phyloP scores from a whole-genome alignment of 2,113 vertebrate genomes.

The Podilymbus podiceps region DNA sequence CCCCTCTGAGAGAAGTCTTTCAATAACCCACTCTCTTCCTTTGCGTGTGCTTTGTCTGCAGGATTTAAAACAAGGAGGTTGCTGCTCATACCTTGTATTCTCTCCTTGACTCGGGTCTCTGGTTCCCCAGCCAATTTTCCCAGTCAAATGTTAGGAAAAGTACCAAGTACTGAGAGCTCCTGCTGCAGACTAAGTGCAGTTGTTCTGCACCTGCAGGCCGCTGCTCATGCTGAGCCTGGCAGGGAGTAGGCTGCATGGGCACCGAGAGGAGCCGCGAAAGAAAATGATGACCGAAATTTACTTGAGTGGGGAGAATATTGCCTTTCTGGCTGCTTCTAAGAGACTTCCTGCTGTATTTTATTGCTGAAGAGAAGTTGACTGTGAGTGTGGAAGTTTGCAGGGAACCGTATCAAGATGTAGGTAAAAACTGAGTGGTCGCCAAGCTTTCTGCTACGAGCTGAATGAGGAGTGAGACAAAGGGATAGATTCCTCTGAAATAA shows the following conservation, averaged over 20 bases:
- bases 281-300: conserved; percentile 41
- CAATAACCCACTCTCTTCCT: neutral
- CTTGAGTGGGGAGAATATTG: neutral
- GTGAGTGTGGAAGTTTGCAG: neutral
- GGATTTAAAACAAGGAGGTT: neutral
- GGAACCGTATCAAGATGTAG: neutral
- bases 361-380: neutral
- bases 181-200: neutral
- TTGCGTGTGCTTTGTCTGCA: neutral
- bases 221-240: conserved; percentile 35
- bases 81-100: neutral
- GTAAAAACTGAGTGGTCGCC: neutral
- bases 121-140: conserved; percentile 26
- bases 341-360: neutral
- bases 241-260: neutral
- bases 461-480: neutral
- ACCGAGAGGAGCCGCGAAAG: neutral
- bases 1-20: neutral
- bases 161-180: neutral
- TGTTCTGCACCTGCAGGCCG: neutral
- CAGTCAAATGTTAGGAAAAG: neutral
- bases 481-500: neutral
- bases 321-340: neutral
- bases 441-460: neutral
- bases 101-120: neutral